A percentile compares a stretch with the other conserved stretches of the same genome.
Conservation (phyloP, 2,888 invertebrate species). For the Aquatica leii region DNA sequence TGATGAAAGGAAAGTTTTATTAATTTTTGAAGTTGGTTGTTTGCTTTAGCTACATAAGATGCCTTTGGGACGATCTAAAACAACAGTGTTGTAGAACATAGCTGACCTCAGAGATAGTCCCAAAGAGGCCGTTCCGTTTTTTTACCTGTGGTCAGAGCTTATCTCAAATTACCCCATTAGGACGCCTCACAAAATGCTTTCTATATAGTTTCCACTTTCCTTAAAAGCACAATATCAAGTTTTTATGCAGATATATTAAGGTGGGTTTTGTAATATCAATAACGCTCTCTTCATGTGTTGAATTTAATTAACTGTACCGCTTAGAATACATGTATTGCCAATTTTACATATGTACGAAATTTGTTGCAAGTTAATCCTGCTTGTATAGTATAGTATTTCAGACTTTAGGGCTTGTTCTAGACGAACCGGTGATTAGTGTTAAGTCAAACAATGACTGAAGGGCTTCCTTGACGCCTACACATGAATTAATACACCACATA, state of each 20-base stretch:
- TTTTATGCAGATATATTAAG: neutral
- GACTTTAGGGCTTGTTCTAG: conserved; percentile 34
- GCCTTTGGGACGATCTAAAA: conserved; percentile 24
- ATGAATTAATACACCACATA: conserved; percentile 39
- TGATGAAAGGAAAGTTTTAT: too few relatives aligned
- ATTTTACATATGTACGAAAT: neutral
- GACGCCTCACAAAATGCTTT: conserved; percentile 19
- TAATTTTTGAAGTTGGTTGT: conserved; percentile 2
- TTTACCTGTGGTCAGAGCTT: conserved; percentile 26
- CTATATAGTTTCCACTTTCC: conserved; percentile 11
- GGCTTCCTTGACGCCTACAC: conserved; percentile 45
- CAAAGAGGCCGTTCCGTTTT: conserved; percentile 23
- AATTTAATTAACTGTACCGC: neutral
- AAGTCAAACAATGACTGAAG: conserved; percentile 29
- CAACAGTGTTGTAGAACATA: conserved; percentile 15
- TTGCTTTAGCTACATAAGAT: conserved; percentile 17
- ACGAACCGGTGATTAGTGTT: conserved; percentile 28
- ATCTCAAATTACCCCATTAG: conserved; percentile 26
- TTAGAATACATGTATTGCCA: neutral
- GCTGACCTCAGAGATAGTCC: conserved; percentile 25
- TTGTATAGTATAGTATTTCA: conserved; percentile 24
- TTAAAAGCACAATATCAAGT: conserved; percentile 6
- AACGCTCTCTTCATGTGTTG: neutral
- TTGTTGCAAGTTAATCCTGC: neutral
- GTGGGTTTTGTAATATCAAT: neutral